phyloP scores from a whole-genome alignment of 2,797 vertebrate species.

The Mus minutoides region DNA sequence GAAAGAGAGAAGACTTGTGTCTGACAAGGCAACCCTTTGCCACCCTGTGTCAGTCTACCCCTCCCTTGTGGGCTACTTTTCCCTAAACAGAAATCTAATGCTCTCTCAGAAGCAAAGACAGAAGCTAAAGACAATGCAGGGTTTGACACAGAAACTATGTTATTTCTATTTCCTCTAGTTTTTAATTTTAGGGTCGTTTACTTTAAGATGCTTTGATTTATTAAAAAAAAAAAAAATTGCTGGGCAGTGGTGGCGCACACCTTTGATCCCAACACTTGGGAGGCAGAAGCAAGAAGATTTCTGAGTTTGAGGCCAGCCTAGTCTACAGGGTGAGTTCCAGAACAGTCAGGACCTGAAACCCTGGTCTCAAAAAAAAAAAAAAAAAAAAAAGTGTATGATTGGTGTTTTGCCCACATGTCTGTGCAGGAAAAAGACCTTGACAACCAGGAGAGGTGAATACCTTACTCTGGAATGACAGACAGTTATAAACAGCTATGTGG shows the following conservation, averaged over 20 bases:
- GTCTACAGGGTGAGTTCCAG: too few species aligned
- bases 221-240: neutral
- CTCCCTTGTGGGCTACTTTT: neutral
- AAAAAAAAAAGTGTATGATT: neutral
- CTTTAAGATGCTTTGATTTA: neutral
- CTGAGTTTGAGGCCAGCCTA: too few species aligned
- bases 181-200: neutral
- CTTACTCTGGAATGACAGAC: neutral
- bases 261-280: too few species aligned
- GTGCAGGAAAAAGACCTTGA: neutral
- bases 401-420: neutral
- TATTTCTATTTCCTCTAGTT: neutral
- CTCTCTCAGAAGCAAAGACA: neutral
- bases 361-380: neutral
- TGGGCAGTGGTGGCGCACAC: too few species aligned
- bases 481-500: neutral
- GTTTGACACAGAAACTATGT: neutral
- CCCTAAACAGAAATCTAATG: neutral
- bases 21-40: fast-evolving
- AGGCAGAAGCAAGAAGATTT: too few species aligned
- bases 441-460: neutral
- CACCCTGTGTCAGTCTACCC: neutral
- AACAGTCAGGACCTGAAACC: too few species aligned
- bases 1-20: neutral
- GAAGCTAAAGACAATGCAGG: neutral